These are phyloP conservation scores for Alectoris magna DNA, from an alignment of 2,797 vertebrate genomes.

Conservation along the genomic window DNA sequence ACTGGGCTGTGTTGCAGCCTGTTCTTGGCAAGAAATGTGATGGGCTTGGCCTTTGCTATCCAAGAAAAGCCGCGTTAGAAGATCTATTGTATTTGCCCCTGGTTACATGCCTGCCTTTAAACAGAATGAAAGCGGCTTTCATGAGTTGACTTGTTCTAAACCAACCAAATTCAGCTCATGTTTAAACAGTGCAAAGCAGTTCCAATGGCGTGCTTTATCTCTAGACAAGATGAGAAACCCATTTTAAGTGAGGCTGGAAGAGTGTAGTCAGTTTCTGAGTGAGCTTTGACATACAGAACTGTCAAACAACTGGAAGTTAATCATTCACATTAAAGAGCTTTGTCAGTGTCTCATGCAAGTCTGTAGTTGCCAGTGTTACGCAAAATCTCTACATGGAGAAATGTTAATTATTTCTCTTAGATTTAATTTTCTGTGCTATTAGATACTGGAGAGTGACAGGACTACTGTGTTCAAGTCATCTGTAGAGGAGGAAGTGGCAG, in stretches of 20 bases:
- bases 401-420: not conserved
- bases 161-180: not conserved
- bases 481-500: not conserved
- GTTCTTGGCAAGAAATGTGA: not conserved
- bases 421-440: not conserved
- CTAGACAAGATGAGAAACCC: not conserved
- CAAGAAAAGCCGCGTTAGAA: not conserved
- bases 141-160: not conserved
- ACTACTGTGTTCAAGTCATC: not conserved
- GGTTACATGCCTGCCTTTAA: not conserved
- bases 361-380: not conserved
- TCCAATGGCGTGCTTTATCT: not conserved
- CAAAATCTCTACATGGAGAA: not conserved
- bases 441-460: not conserved
- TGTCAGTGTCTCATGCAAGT: not conserved
- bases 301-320: conserved; percentile 35
- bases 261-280: not conserved
- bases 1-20: not conserved
- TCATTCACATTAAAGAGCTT: conserved; percentile 4
- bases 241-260: not conserved
- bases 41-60: not conserved
- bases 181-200: not conserved
- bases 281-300: not conserved
- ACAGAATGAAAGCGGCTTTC: not conserved
- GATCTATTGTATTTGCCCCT: not conserved